Evolutionary conservation across 2,113 vertebrate genomes (phyloP).

Genomic region (Phaethornis superciliosus): DNA sequence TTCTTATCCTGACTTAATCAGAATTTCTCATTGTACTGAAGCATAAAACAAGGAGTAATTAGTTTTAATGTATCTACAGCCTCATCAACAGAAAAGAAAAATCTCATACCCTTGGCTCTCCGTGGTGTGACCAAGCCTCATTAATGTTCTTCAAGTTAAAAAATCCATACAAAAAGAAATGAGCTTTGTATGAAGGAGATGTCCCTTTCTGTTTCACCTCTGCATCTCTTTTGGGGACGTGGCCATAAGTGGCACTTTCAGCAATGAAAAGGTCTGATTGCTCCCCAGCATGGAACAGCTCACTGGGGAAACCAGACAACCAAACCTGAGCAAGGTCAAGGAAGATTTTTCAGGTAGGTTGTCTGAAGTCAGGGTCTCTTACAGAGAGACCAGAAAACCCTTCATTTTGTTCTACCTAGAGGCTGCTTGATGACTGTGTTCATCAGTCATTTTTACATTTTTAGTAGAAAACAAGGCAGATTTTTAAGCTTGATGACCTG

Average conservation of each 20-base stretch:
- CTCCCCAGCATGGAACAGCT: neutral
- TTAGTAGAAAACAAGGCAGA: neutral
- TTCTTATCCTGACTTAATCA: neutral
- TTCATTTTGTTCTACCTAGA: neutral
- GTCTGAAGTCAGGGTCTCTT: neutral
- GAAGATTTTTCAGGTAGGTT: neutral
- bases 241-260: neutral
- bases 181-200: neutral
- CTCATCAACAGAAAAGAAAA: constrained; percentile 13
- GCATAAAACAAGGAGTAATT: constrained; percentile 52
- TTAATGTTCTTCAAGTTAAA: neutral
- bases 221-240: accelerated
- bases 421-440: neutral
- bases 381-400: neutral
- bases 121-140: constrained; percentile 27
- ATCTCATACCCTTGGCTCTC: constrained; percentile 47
- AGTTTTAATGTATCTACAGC: constrained; percentile 12
- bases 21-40: constrained; percentile 53
- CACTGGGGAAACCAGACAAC: neutral
- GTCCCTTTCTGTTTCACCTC: neutral
- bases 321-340: neutral
- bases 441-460: neutral
- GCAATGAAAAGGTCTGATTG: neutral
- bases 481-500: neutral
- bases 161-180: neutral